Percentiles rank a stretch among this genome's conserved stretches.
Evolutionary conservation across 1,140 invertebrate species (phyloP).

Genomic region (Maniola jurtina): DNA sequence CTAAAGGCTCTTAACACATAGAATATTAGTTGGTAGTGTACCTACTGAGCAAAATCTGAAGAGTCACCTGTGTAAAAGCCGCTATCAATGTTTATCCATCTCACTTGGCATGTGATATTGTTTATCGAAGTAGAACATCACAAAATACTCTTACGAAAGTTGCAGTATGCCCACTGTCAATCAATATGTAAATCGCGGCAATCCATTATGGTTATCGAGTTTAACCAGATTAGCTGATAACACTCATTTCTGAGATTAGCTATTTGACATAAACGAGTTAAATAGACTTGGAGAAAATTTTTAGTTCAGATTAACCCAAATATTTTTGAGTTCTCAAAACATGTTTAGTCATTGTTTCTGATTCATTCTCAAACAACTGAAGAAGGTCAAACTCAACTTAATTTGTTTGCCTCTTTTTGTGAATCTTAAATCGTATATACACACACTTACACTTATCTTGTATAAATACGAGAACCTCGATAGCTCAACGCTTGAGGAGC

Average conservation of each 20-base stretch:
- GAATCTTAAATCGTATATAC: too few species aligned
- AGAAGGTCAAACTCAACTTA: too few species aligned
- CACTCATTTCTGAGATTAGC: conserved; percentile 5
- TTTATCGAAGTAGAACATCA: conserved; percentile 1
- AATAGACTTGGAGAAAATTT: background rate
- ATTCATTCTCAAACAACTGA: too few species aligned
- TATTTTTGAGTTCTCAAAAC: background rate
- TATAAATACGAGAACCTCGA: too few species aligned
- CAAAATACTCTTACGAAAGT: background rate
- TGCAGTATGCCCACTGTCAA: background rate
- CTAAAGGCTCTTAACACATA: too few species aligned
- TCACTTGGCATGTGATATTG: conserved; percentile 4
- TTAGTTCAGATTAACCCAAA: background rate
- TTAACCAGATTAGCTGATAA: conserved; percentile 8
- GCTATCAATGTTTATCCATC: background rate
- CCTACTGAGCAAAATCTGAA: background rate
- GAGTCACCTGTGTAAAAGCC: background rate
- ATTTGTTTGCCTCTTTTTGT: too few species aligned
- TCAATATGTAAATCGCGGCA: conserved; percentile 8
- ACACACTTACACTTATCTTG: too few species aligned
- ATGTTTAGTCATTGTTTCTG: too few species aligned
- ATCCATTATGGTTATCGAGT: conserved; percentile 6
- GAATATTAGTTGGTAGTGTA: too few species aligned
- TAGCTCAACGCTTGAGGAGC: too few species aligned
- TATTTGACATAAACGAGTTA: background rate